A percentile compares a stretch with the other conserved stretches of the same genome.
Conservation (phyloP, 2,113 vertebrate species). For the Tragelaphus strepsiceros region DNA sequence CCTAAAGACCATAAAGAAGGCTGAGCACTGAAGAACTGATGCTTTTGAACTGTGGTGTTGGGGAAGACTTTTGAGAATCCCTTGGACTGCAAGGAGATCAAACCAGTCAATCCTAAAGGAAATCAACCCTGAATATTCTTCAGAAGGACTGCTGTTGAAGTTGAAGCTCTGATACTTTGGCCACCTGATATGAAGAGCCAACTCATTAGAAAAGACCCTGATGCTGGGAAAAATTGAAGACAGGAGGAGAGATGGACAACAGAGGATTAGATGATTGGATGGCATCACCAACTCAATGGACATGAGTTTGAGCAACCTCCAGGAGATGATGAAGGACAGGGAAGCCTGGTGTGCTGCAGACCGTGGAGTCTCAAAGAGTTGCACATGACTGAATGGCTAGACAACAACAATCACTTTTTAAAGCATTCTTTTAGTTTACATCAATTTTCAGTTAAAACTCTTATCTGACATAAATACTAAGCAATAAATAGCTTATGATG, state of each 20-base stretch:
- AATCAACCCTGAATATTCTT: background rate
- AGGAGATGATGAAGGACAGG: background rate
- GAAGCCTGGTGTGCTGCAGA: background rate
- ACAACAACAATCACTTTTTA: background rate
- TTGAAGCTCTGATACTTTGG: background rate
- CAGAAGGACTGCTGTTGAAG: background rate
- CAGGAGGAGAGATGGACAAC: background rate
- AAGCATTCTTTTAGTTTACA: background rate
- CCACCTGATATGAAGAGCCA: background rate
- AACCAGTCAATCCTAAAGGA: background rate
- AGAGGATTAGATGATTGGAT: background rate
- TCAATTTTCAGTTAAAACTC: background rate
- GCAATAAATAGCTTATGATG: background rate
- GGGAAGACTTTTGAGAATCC: background rate
- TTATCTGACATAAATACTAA: background rate
- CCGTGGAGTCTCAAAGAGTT: background rate
- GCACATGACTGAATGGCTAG: fast-evolving
- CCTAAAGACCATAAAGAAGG: background rate
- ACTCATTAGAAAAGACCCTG: background rate
- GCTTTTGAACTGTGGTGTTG: background rate
- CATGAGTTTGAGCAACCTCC: background rate
- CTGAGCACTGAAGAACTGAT: background rate
- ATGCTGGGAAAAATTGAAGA: background rate
- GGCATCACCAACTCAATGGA: background rate
- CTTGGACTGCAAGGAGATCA: background rate